Conservation (phyloP, 2,888 invertebrate genomes). For the Heliconius aoede region DNA sequence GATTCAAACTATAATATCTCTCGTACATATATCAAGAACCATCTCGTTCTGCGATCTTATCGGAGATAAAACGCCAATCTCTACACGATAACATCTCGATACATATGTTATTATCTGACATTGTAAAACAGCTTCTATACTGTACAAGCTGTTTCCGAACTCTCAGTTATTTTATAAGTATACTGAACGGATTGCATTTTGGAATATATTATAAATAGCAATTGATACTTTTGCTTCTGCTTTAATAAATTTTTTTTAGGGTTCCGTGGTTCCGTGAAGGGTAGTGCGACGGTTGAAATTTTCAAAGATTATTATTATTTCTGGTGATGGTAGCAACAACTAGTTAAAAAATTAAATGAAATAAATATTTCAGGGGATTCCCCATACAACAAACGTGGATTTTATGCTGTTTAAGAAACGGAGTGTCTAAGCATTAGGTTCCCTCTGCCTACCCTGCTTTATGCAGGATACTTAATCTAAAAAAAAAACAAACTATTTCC, state of each 20-base stretch:
- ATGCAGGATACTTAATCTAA: neutral
- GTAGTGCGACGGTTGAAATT: too few species aligned
- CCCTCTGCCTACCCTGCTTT: neutral
- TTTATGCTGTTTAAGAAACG: neutral
- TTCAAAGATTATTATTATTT: too few species aligned
- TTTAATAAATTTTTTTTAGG: too few species aligned
- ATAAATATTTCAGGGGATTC: too few species aligned
- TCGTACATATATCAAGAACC: slow-evolving; percentile 41
- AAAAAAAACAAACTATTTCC: neutral
- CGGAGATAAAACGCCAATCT: slow-evolving; percentile 68
- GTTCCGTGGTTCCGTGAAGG: too few species aligned
- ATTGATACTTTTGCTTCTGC: too few species aligned
- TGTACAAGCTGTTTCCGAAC: slow-evolving; percentile 39
- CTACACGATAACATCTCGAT: slow-evolving; percentile 66
- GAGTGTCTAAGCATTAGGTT: neutral
- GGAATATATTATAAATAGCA: too few species aligned
- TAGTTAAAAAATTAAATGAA: too few species aligned
- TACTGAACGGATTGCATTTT: slow-evolving; percentile 16
- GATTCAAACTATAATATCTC: neutral
- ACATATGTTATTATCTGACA: slow-evolving; percentile 70
- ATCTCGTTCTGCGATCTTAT: slow-evolving; percentile 60
- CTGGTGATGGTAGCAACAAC: too few species aligned
- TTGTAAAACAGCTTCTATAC: slow-evolving; percentile 69
- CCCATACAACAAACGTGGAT: too few species aligned
- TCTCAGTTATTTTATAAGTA: slow-evolving; percentile 39